phyloP scores from a whole-genome alignment of 2,888 invertebrate genomes.

The Hirtodrosophila histrioides region DNA sequence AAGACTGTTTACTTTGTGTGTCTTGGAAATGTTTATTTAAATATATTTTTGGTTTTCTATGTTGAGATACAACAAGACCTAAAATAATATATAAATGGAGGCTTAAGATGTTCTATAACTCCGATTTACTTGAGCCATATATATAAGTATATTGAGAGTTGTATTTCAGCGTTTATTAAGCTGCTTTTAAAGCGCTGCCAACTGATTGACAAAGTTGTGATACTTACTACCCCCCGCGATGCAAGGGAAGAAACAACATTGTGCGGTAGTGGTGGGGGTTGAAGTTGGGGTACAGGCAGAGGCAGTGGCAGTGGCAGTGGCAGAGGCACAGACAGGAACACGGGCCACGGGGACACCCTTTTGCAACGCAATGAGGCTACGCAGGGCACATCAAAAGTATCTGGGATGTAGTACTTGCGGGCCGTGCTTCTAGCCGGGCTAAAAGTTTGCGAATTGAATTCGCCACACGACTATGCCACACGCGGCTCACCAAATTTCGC shows the following conservation, averaged over 20 bases:
- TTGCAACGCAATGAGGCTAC: constrained; percentile 39
- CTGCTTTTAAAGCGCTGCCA: constrained; percentile 14
- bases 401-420: constrained; percentile 30
- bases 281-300: not conserved
- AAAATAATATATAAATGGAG: too few relatives aligned
- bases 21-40: too few relatives aligned
- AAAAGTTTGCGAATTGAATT: constrained; percentile 81
- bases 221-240: not conserved
- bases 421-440: constrained; percentile 35
- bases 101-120: too few relatives aligned
- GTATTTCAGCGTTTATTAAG: too few relatives aligned
- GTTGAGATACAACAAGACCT: too few relatives aligned
- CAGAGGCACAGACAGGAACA: constrained; percentile 3
- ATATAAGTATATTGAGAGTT: too few relatives aligned
- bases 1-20: too few relatives aligned
- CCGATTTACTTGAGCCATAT: too few relatives aligned
- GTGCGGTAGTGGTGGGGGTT: too few relatives aligned
- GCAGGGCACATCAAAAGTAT: constrained; percentile 48
- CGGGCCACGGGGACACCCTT: constrained; percentile 25
- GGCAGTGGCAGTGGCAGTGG: not conserved
- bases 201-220: constrained; percentile 26
- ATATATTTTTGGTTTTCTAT: too few relatives aligned
- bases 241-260: not conserved
- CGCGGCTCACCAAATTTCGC: constrained; percentile 80
- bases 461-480: constrained; percentile 83